Percentiles rank a stretch among this genome's conserved stretches.
These are phyloP conservation scores for Aphis craccivora DNA, from an alignment of 1,140 invertebrate genomes.

Conservation along the genomic window DNA sequence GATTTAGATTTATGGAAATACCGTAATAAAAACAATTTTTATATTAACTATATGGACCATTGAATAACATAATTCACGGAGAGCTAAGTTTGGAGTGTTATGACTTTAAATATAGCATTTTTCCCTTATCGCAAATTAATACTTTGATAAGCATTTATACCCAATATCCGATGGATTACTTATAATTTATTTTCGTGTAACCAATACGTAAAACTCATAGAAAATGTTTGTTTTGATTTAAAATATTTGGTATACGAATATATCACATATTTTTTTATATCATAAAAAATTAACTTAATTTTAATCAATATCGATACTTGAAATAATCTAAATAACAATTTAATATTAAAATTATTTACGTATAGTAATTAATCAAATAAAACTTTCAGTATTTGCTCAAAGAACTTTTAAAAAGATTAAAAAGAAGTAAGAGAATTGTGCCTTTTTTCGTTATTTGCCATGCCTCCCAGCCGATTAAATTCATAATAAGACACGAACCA, in stretches of 20 bases:
- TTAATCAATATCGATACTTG: background rate
- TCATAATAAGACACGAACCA: background rate
- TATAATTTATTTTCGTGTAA: background rate
- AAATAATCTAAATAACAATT: background rate
- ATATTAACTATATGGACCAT: background rate
- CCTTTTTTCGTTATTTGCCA: background rate
- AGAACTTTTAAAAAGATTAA: constrained; percentile 2
- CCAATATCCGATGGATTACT: background rate
- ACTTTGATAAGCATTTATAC: background rate
- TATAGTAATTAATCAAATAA: background rate
- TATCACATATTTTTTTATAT: background rate
- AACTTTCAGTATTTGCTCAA: background rate
- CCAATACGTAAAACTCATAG: background rate
- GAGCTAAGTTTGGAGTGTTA: background rate
- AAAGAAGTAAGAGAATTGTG: background rate
- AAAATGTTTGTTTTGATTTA: background rate
- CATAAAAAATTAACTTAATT: background rate
- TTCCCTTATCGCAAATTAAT: background rate
- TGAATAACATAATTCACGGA: background rate
- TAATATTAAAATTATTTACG: background rate
- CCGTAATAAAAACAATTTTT: background rate
- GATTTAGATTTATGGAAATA: background rate
- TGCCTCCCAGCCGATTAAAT: background rate
- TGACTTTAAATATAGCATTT: background rate
- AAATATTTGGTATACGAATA: background rate